Conservation (phyloP, 2,888 invertebrate genomes). For the Girardia tigrina region DNA sequence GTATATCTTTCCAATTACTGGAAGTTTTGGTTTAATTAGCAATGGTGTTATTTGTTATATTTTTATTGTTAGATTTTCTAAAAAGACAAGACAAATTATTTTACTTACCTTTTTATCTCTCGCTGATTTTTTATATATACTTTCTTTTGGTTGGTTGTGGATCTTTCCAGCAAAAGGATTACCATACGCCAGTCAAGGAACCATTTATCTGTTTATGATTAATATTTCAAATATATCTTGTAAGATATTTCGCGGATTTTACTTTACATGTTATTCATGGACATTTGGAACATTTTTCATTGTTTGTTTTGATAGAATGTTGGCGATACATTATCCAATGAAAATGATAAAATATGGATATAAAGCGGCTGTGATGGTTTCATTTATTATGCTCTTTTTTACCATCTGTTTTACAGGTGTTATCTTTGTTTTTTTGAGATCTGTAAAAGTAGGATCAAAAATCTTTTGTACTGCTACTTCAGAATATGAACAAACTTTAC, state of each 20-base stretch:
- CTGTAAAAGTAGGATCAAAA: not conserved
- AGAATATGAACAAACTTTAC: not conserved
- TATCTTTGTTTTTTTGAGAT: not conserved
- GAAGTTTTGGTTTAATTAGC: not conserved
- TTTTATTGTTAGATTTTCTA: not conserved
- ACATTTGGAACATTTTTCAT: not conserved
- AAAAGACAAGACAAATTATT: not conserved
- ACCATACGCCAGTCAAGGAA: not conserved
- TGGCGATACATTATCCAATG: not conserved
- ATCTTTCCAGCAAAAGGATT: not conserved
- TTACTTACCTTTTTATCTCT: not conserved
- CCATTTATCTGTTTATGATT: not conserved
- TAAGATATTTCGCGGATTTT: not conserved
- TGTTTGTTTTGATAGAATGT: not conserved
- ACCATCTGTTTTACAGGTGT: not conserved
- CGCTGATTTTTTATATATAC: not conserved
- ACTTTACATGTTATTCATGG: not conserved
- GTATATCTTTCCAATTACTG: not conserved
- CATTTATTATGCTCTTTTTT: not conserved
- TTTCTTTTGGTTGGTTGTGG: not conserved
- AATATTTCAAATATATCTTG: not conserved
- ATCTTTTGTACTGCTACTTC: not conserved
- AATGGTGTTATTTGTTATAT: conserved; percentile 4
- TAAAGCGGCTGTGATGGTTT: not conserved
- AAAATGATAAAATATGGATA: not conserved